These are phyloP conservation scores for Arizona elegans DNA, from an alignment of 2,113 vertebrate genomes.

Conservation along the genomic window DNA sequence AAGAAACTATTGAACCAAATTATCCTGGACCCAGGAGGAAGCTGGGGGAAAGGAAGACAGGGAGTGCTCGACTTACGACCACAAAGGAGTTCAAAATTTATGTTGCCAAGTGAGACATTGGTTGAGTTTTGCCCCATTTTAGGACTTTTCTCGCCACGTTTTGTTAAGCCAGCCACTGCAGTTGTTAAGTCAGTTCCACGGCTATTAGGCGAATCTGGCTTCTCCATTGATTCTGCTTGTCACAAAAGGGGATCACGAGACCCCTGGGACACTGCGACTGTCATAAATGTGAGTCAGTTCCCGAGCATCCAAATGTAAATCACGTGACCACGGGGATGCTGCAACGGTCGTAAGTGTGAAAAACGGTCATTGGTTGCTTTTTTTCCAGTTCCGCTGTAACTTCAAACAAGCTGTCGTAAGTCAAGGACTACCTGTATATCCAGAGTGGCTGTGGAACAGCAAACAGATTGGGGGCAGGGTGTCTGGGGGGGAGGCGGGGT, in stretches of 20 bases:
- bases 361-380: too few relatives aligned
- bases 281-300: not conserved
- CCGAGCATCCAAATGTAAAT: not conserved
- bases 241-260: not conserved
- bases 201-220: not conserved
- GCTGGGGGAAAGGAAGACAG: not conserved
- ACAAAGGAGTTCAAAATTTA: too few relatives aligned
- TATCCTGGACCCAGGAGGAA: too few relatives aligned
- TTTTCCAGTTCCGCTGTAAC: too few relatives aligned
- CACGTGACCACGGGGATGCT: too few relatives aligned
- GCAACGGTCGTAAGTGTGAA: too few relatives aligned
- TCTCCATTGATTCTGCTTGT: not conserved
- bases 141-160: not conserved
- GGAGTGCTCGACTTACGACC: too few relatives aligned
- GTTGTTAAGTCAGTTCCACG: not conserved
- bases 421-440: too few relatives aligned
- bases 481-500: not conserved
- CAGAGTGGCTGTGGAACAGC: not conserved
- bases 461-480: not conserved
- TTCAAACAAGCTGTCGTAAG: too few relatives aligned
- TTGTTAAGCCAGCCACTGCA: not conserved
- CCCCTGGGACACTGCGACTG: too few relatives aligned
- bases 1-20: not conserved
- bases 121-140: not conserved
- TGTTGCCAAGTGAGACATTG: too few relatives aligned